These are phyloP conservation scores for Oreotrochilus melanogaster DNA, from an alignment of 2,113 vertebrate species.

Conservation along the genomic window DNA sequence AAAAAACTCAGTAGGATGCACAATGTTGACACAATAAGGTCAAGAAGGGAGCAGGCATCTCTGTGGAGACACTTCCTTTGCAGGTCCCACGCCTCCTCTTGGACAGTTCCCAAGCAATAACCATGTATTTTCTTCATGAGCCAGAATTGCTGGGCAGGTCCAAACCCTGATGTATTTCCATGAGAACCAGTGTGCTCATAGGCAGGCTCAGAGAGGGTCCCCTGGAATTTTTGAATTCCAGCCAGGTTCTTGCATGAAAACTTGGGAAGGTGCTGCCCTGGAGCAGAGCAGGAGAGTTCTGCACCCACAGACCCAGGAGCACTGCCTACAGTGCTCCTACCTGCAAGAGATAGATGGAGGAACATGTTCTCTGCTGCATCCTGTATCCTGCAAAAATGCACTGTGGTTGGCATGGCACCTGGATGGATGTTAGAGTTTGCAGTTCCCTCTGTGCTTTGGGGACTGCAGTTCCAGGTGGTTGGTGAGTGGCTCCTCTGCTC, in stretches of 20 bases:
- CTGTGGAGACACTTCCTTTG: background rate
- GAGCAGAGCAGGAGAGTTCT: background rate
- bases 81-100: background rate
- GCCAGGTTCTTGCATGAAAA: background rate
- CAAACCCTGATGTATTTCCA: background rate
- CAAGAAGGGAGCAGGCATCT: background rate
- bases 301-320: background rate
- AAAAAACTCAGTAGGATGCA: background rate
- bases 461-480: background rate
- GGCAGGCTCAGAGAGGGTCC: background rate
- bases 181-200: background rate
- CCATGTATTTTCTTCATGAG: background rate
- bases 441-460: background rate
- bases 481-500: background rate
- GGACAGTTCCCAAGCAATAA: background rate
- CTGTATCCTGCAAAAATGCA: fast-evolving
- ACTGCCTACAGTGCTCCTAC: too few relatives aligned
- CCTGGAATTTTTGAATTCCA: background rate
- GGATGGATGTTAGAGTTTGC: background rate
- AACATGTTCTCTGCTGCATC: fast-evolving
- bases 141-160: background rate
- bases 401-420: fast-evolving
- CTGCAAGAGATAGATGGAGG: background rate
- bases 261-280: background rate
- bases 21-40: fast-evolving